A percentile compares a stretch with the other conserved stretches of the same genome.
Conservation (phyloP, 2,797 vertebrate genomes). For the Sebastes dallii region DNA sequence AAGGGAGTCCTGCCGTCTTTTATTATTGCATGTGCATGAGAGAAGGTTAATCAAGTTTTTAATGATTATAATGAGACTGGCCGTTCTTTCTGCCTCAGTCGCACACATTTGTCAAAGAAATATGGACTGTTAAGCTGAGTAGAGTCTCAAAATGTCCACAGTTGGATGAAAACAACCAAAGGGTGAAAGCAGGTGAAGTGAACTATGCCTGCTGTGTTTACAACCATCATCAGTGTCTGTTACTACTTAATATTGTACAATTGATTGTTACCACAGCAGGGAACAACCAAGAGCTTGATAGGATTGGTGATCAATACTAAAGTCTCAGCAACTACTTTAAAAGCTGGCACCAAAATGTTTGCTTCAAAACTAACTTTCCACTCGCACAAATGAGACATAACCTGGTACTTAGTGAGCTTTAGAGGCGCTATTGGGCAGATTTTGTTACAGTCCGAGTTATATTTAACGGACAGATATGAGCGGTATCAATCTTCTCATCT, state of each 20-base stretch:
- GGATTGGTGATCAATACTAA: not conserved
- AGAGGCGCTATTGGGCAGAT: not conserved
- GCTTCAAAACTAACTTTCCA: not conserved
- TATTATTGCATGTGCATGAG: not conserved
- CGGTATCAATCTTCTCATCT: not conserved
- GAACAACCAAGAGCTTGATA: not conserved
- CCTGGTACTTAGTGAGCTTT: not conserved
- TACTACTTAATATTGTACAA: not conserved
- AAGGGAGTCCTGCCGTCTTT: not conserved
- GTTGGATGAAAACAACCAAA: not conserved
- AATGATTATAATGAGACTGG: not conserved
- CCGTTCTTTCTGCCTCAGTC: not conserved
- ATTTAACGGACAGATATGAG: not conserved
- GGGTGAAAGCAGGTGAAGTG: not conserved
- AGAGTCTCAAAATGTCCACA: not conserved
- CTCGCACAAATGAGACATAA: not conserved
- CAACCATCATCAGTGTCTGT: not conserved
- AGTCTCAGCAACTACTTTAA: not conserved
- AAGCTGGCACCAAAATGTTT: not conserved
- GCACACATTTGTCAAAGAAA: not conserved
- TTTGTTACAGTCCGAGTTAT: not conserved
- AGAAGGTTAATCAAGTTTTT: constrained; percentile 1
- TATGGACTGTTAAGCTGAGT: not conserved
- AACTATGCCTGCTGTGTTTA: not conserved
- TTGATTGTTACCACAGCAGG: not conserved